Base-by-base conservation (phyloP, 1,140 invertebrate genomes). In the Aphis gossypii region DNA sequence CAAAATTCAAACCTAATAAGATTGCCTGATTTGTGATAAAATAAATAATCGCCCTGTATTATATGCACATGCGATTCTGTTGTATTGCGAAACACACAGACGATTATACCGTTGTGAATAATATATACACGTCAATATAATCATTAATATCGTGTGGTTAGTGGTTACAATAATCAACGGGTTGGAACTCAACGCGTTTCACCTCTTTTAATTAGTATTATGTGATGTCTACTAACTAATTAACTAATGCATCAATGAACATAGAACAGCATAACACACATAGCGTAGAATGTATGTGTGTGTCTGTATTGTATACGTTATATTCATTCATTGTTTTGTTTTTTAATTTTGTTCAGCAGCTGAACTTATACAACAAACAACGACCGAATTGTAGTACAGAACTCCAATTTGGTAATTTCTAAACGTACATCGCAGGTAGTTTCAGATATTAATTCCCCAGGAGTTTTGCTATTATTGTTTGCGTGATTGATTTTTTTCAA, bases 151-250 rank as follows among this genome's bases (percentile, higher is more conserved):
- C n/a, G 9, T 89, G 9, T 51, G 48, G 48, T 20, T 51, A 51
- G 48, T 51, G 48, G 87, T 89, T 56, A 89, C 87, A 89, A 30
- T 56, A 38, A 56, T 38, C 87, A 89, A 56, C 46, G 48, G 51
- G 20, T 56, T 38, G 87, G 87, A 89, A 89, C 46, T 38, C n/a
- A 0, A 30, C 14, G 44, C 18, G 30, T 87, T 87, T 87, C 86
- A 87, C 86, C 48, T 56, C 87, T 54, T 54, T 89, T 89, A 89
- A 89, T 89, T 89, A 89, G 11, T 9, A 89, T 89, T 54, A 54
- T 56, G 30, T 56, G 48, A 56, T 89, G 20, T 35, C 87, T 89
- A 56, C n/a, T 54, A 89, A 89, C 48, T 54, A 89, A 89, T 89
- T 89, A 89, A 89, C 25, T n/a, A 87, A 35, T 6, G 86, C 86